phyloP scores from a whole-genome alignment of 1,140 invertebrate genomes.

The Magallana ariakensis region DNA sequence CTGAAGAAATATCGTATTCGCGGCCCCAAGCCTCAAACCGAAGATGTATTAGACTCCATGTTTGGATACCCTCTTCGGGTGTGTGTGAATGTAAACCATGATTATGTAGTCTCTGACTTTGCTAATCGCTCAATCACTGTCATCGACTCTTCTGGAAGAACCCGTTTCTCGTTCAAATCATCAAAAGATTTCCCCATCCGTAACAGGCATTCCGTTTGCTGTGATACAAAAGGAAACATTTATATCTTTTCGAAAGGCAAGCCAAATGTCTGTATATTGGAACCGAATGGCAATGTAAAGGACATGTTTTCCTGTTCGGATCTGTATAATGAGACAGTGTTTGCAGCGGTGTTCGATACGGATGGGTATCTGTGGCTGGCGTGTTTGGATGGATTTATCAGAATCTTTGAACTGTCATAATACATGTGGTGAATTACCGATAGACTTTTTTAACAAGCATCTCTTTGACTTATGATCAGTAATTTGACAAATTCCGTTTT shows the following conservation, averaged over 20 bases:
- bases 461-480: too few species aligned
- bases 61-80: conserved; percentile 2
- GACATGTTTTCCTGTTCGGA: background rate
- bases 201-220: conserved; percentile 11
- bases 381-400: conserved; percentile 13
- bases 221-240: conserved; percentile 10
- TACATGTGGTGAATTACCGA: too few species aligned
- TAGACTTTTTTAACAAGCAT: too few species aligned
- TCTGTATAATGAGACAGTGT: background rate
- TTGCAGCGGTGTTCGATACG: background rate
- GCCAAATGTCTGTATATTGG: conserved; percentile 8
- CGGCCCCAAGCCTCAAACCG: background rate
- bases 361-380: background rate
- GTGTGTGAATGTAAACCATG: conserved; percentile 12
- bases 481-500: too few species aligned
- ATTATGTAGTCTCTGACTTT: background rate
- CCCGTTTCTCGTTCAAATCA: background rate
- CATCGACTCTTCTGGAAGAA: background rate
- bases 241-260: conserved; percentile 19
- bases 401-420: background rate
- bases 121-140: conserved; percentile 14
- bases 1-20: background rate
- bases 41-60: background rate
- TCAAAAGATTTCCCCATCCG: background rate
- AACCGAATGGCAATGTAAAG: background rate